Evolutionary conservation across 2,888 invertebrate genomes (phyloP).

Genomic region (Pandemis corylana): DNA sequence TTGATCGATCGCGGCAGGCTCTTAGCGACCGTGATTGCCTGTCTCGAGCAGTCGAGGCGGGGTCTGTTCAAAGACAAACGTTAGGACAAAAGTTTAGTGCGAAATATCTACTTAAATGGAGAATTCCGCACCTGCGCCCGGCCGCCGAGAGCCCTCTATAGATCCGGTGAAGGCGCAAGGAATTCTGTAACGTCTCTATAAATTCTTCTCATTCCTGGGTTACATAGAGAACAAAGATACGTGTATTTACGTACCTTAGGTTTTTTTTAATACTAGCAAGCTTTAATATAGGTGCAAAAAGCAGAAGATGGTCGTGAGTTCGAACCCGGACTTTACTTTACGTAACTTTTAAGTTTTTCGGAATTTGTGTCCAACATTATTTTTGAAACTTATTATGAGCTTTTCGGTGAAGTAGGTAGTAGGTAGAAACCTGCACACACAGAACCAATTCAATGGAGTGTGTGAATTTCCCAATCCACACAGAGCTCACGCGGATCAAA

Average conservation of each 20-base stretch:
- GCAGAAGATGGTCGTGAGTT: no score
- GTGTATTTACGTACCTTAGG: neutral
- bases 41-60: slow-evolving; percentile 14
- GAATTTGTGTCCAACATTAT: no score
- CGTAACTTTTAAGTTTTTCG: no score
- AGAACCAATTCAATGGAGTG: no score
- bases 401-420: no score
- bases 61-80: slow-evolving; percentile 14
- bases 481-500: no score
- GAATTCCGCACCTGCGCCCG: slow-evolving; percentile 59
- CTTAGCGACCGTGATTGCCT: slow-evolving; percentile 46
- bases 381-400: no score
- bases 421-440: no score
- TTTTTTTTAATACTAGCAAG: no score
- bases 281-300: no score
- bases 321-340: no score
- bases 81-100: slow-evolving; percentile 33
- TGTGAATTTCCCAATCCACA: no score
- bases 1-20: slow-evolving; percentile 51
- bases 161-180: slow-evolving; percentile 80
- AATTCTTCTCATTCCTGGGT: neutral
- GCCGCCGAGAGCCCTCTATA: slow-evolving; percentile 67
- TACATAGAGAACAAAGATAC: neutral
- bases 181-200: slow-evolving; percentile 63
- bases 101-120: slow-evolving; percentile 59